Conservation (phyloP, 2,113 vertebrate genomes). For the Pterocles orientalis region DNA sequence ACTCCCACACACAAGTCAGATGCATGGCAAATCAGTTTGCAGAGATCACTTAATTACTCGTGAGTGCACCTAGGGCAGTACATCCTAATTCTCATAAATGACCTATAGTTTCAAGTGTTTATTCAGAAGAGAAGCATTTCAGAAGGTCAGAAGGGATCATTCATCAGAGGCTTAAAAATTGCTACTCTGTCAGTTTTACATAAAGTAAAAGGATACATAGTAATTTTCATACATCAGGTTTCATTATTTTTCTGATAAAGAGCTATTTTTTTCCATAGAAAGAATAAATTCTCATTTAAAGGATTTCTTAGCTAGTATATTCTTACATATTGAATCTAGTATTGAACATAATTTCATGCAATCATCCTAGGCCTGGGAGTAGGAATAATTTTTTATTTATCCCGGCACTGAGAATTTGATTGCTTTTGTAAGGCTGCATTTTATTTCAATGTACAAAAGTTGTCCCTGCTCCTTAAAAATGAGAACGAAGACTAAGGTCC, state of each 20-base stretch:
- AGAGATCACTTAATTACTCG: constrained; percentile 31
- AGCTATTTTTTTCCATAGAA: accelerated
- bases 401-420: background rate
- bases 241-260: background rate
- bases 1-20: constrained; percentile 12
- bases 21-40: background rate
- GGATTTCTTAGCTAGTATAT: background rate
- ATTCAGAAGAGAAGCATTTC: constrained; percentile 11
- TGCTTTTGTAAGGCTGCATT: background rate
- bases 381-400: background rate
- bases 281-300: background rate
- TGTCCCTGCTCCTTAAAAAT: background rate
- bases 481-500: background rate
- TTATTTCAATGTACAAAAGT: background rate
- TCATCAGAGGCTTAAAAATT: background rate
- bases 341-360: background rate
- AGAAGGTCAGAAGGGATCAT: background rate
- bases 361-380: background rate
- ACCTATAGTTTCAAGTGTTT: constrained; percentile 26
- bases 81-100: constrained; percentile 22
- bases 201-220: background rate
- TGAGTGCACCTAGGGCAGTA: background rate
- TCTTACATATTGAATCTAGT: background rate
- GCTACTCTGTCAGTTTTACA: background rate
- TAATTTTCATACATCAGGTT: background rate